phyloP scores from a whole-genome alignment of 2,797 vertebrate species.

The Cossypha niveicapilla region DNA sequence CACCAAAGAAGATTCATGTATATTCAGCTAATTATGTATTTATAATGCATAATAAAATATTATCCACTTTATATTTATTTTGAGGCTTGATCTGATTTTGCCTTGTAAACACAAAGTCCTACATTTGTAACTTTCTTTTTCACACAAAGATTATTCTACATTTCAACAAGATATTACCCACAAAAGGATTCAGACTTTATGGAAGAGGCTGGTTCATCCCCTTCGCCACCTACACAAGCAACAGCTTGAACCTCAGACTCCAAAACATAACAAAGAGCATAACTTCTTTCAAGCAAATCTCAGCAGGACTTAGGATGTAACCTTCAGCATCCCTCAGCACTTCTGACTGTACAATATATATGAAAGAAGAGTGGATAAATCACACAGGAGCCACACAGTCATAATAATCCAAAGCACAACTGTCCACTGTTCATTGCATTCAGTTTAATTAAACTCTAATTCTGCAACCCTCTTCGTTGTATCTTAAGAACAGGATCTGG shows the following conservation, averaged over 20 bases:
- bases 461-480: not conserved
- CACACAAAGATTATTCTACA: not conserved
- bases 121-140: not conserved
- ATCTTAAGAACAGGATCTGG: not conserved
- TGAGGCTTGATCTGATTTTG: not conserved
- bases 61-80: not conserved
- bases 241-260: not conserved
- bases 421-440: not conserved
- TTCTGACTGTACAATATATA: not conserved
- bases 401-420: not conserved
- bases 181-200: not conserved
- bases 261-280: not conserved
- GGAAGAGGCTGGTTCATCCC: not conserved
- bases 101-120: not conserved
- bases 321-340: not conserved
- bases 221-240: not conserved
- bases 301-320: not conserved
- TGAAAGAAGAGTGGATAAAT: not conserved
- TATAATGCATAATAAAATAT: not conserved
- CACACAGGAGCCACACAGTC: not conserved
- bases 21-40: not conserved
- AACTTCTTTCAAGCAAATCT: not conserved
- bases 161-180: not conserved
- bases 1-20: not conserved
- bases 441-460: not conserved